These are phyloP conservation scores for Cinclus mexicanus DNA, from an alignment of 2,113 vertebrate species.

Conservation along the genomic window DNA sequence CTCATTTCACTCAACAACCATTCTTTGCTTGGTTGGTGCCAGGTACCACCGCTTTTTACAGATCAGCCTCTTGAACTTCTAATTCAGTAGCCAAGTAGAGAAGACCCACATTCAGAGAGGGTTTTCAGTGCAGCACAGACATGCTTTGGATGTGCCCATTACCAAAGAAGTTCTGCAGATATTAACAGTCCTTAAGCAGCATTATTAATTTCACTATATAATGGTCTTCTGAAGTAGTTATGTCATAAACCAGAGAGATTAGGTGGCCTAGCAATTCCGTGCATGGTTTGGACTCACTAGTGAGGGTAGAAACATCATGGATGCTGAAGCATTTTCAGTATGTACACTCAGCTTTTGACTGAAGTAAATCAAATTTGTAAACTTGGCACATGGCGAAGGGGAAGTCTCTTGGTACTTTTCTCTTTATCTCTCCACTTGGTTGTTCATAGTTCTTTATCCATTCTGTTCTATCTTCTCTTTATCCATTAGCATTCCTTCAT, in stretches of 20 bases:
- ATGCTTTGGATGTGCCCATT: background rate
- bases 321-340: background rate
- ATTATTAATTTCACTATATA: background rate
- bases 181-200: background rate
- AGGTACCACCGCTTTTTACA: background rate
- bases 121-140: background rate
- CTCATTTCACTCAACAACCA: background rate
- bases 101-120: background rate
- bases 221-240: background rate
- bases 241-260: background rate
- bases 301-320: background rate
- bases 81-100: background rate
- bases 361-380: background rate
- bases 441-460: background rate
- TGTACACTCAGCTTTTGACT: background rate
- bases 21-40: background rate
- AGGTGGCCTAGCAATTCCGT: background rate
- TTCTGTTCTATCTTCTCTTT: background rate
- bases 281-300: background rate
- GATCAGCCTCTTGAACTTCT: background rate
- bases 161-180: background rate
- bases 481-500: background rate
- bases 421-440: background rate
- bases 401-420: background rate
- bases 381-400: background rate